phyloP scores from a whole-genome alignment of 2,888 invertebrate genomes.

The Oegoconia quadripuncta region DNA sequence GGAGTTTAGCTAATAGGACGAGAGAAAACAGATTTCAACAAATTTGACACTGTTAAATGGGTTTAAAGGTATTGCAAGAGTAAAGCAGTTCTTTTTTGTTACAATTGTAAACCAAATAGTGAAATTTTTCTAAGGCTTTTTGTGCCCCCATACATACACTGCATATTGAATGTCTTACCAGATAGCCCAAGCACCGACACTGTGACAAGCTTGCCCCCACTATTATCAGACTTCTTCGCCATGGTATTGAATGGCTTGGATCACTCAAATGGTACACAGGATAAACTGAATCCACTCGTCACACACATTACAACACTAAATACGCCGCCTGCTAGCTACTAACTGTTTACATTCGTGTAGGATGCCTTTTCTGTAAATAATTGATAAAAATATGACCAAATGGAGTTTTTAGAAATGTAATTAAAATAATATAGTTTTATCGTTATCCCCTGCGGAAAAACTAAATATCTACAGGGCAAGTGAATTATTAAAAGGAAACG shows the following conservation, averaged over 20 bases:
- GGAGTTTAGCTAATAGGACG: too few relatives aligned
- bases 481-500: conserved; percentile 45
- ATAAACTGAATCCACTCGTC: conserved; percentile 44
- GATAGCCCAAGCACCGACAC: conserved; percentile 95
- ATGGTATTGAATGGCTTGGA: conserved; percentile 72
- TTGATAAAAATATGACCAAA: too few relatives aligned
- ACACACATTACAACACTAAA: conserved; percentile 65
- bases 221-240: conserved; percentile 86
- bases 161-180: conserved; percentile 56
- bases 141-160: neutral
- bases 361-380: conserved; percentile 16
- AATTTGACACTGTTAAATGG: too few relatives aligned
- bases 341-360: conserved; percentile 24
- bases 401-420: too few relatives aligned
- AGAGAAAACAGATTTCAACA: conserved; percentile 48
- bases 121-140: too few relatives aligned
- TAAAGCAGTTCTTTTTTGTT: too few relatives aligned
- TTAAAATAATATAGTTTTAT: too few relatives aligned
- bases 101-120: too few relatives aligned
- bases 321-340: conserved; percentile 25
- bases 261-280: conserved; percentile 45
- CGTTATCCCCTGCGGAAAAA: too few relatives aligned
- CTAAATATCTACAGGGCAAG: too few relatives aligned
- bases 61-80: too few relatives aligned
- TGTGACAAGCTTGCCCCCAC: conserved; percentile 85